Evolutionary conservation across 1,140 invertebrate species (phyloP), one percentile per base, ranked within the genome.

Genomic region (Grapholita molesta): DNA sequence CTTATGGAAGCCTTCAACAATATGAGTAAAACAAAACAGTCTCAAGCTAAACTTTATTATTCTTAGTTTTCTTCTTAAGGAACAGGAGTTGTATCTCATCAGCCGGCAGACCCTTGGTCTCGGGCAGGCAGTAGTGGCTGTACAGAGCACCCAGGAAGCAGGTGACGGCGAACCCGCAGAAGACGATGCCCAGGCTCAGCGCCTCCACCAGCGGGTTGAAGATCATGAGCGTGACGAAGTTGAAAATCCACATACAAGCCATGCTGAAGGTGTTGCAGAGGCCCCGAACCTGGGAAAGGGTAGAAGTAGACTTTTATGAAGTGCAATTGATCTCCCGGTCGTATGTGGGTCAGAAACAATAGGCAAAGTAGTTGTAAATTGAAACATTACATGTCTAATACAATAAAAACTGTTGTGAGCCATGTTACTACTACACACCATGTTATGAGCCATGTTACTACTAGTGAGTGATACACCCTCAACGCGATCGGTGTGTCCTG

Each of bases 51-150:
- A 0, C 85, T 86, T 0, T 77, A 30, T 48, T 68, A 8, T 21
- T 73, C 67, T 61, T 76, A 3, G 42, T 48, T 66, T 67, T 77
- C 48, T 74, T 79, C 52, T 87, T 89, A 12, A 86, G 69, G 66
- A 89, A 88, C n/a, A 85, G 66, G 0, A 71, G 21, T 33, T 89
- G 86, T 66, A 90, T 90, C 3, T 73, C 84, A 68, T 89, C 86
- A 9, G 78, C 84, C 0, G 88, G 77, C 2, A 90, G 65, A 1
- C 88, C 88, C 67, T 88, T 90, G 0, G 88, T 90, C 55, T 90
- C 88, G 4, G 87, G 87, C 3, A 90, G 67, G 24, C 68, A 88
- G 71, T 84, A 80, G 1, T 88, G 79, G 38, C 84, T 84, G 70
- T 86, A 90, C 0, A 68, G 11, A 21, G 84, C 82, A 0, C 78